Conservation (phyloP, 2,797 vertebrate genomes). For the Parotocinclus haroldoi region DNA sequence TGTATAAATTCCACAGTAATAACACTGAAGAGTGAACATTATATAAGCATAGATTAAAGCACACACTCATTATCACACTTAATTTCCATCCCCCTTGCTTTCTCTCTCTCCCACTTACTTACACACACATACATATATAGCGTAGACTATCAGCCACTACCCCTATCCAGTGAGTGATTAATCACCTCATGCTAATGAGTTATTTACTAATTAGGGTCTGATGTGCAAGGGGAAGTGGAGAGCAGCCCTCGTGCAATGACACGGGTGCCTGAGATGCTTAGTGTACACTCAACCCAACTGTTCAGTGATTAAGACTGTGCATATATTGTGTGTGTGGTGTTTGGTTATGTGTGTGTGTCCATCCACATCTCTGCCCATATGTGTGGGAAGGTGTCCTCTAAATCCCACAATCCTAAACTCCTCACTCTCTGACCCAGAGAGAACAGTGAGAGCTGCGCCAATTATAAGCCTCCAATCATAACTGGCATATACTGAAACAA, state of each 20-base stretch:
- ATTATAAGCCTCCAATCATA: constrained; percentile 11
- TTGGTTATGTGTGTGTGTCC: constrained; percentile 1
- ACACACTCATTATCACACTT: constrained; percentile 16
- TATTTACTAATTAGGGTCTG: constrained; percentile 91
- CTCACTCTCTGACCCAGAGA: neutral
- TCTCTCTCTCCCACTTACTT: constrained; percentile 7
- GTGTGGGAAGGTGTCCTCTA: constrained; percentile 4
- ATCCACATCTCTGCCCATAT: neutral
- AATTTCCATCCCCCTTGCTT: constrained; percentile 1
- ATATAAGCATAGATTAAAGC: constrained; percentile 19
- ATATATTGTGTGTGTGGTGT: constrained; percentile 6
- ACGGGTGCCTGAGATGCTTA: constrained; percentile 77
- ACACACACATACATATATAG: constrained; percentile 3
- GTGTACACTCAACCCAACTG: constrained; percentile 69
- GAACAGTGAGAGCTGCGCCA: constrained; percentile 1
- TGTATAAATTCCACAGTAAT: constrained; percentile 14
- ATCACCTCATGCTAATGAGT: constrained; percentile 92
- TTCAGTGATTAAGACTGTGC: constrained; percentile 43
- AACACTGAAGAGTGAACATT: constrained; percentile 17
- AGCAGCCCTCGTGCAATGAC: constrained; percentile 60
- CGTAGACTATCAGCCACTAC: constrained; percentile 69
- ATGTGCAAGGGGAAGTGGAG: constrained; percentile 80
- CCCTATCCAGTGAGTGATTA: constrained; percentile 83
- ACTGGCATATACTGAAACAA: constrained; percentile 20
- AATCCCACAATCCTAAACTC: neutral